phyloP scores from a whole-genome alignment of 1,140 invertebrate genomes.

The Drosophila pallidifrons region DNA sequence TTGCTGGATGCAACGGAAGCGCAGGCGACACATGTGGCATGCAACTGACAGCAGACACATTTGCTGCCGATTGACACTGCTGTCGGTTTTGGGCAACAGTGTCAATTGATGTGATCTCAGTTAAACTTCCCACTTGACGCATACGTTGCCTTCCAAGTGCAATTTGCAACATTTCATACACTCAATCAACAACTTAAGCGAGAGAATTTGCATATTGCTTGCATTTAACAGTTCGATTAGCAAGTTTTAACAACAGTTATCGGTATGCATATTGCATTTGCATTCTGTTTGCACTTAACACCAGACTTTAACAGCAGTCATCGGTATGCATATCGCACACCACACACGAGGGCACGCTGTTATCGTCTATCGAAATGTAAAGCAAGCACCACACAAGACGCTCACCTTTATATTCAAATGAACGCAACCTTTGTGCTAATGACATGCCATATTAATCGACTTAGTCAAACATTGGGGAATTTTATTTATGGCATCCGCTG shows the following conservation, averaged over 20 bases:
- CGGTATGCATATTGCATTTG: slow-evolving; percentile 10
- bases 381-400: slow-evolving; percentile 25
- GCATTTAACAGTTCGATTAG: no score
- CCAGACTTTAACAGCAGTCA: not conserved
- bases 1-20: slow-evolving; percentile 41
- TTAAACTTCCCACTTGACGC: no score
- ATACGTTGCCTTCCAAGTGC: no score
- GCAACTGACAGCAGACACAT: slow-evolving; percentile 6
- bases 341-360: slow-evolving; percentile 28
- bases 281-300: no score
- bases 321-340: slow-evolving; percentile 15
- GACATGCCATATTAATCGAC: slow-evolving; percentile 15
- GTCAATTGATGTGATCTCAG: slow-evolving; percentile 7
- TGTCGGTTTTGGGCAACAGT: slow-evolving; percentile 12
- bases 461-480: slow-evolving; percentile 22
- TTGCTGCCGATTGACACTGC: slow-evolving; percentile 5
- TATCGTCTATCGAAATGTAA: slow-evolving; percentile 22
- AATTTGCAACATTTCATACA: slow-evolving; percentile 2
- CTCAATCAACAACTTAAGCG: not conserved
- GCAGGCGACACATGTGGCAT: slow-evolving; percentile 31
- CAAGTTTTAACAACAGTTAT: not conserved
- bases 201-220: not conserved
- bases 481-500: slow-evolving; percentile 59
- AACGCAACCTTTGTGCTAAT: slow-evolving; percentile 30
- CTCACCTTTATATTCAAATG: slow-evolving; percentile 15